These are phyloP conservation scores for Adelges cooleyi DNA, from an alignment of 1,140 invertebrate species.

Conservation along the genomic window DNA sequence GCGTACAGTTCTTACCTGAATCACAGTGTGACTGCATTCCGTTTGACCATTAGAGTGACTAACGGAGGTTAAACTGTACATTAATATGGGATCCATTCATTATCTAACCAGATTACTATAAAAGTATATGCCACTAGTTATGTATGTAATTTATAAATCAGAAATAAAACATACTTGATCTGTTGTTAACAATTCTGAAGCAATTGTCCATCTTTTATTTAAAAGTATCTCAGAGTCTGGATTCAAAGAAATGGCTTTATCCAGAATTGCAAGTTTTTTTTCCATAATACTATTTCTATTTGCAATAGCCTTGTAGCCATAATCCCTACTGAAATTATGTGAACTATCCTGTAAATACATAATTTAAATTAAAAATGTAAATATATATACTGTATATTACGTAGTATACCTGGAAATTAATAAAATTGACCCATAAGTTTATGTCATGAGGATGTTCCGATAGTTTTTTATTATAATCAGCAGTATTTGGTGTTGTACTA, in stretches of 20 bases:
- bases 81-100: too few relatives aligned
- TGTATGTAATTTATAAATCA: too few relatives aligned
- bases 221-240: constrained; percentile 40
- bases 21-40: too few relatives aligned
- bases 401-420: constrained; percentile 42
- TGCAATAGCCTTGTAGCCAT: constrained; percentile 39
- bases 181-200: constrained; percentile 42
- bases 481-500: constrained; percentile 40
- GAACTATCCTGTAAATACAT: constrained; percentile 33
- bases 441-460: constrained; percentile 42
- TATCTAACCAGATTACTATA: too few relatives aligned
- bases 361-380: neutral
- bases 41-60: too few relatives aligned
- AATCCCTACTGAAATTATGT: constrained; percentile 39
- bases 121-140: too few relatives aligned
- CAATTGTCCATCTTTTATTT: constrained; percentile 41
- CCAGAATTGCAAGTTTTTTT: constrained; percentile 45
- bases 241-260: constrained; percentile 45
- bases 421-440: constrained; percentile 45
- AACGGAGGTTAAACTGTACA: too few relatives aligned
- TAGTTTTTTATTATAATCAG: constrained; percentile 43
- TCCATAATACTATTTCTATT: constrained; percentile 39
- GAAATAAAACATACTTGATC: constrained; percentile 35
- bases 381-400: constrained; percentile 1
- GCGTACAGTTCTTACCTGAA: too few relatives aligned